Base-by-base conservation (phyloP, 2,888 invertebrate species). In the Volucella bombylans region DNA sequence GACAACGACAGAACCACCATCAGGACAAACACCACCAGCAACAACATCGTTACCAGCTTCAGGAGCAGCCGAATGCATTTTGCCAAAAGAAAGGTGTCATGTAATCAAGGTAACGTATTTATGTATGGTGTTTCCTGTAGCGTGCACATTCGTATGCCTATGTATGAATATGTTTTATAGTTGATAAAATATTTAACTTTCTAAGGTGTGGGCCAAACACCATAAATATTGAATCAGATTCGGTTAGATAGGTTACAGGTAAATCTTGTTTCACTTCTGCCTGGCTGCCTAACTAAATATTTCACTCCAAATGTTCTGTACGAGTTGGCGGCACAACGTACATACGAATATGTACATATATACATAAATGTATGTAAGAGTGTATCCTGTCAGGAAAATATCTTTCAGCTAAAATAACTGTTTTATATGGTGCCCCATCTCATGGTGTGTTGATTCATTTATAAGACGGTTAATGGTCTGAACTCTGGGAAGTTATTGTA, bases 21-120 rank as follows among this genome's bases (percentile, higher is more conserved):
- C n/a, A 39, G 50, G 18, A 50, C 23, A 39, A 23, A 38, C 59
- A 49, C 11, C 52, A 59, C 64, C 39, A 64, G 31, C 45, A 54
- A 15, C 8, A 55, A 50, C 23, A 62, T 14, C 47, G 41, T 50
- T 41, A 62, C 9, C 43, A 43, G 2, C 39, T 10, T 11, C 23
- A 11, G 39, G 15, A 45, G 10, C 47, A 62, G 65, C 54, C 62
- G 74, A 78, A 67, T 74, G 71, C 62, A 81, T 76, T 76, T 52
- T 52, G 39, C 81, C 76, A 41, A 72, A 76, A 72, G 85, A 64
- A 85, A 77, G 85, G 85, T 81, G 85, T 77, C 81, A 81, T 81
- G 72, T 77, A 81, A 77, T 77, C 72, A 77, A 85, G 85, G 85
- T 72, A 31, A 85, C 31, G 47, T 85, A 76, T 65, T 76, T 68